Evolutionary conservation across 2,113 vertebrate genomes (phyloP).

Genomic region (Desmodus rotundus): DNA sequence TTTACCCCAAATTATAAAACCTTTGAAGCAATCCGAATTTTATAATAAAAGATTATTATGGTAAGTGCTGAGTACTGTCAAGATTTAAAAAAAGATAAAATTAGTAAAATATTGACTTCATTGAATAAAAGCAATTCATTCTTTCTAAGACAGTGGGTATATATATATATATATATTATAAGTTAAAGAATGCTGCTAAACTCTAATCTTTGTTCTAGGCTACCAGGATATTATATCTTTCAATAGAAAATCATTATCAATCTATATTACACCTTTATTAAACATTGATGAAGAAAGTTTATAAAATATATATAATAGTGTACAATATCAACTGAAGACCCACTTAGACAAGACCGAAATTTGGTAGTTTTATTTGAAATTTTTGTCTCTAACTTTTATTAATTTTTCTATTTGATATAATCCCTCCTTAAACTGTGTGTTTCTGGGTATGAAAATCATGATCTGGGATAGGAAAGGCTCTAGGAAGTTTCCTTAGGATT

Average conservation of each 20-base stretch:
- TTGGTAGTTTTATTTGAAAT: background rate
- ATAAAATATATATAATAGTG: background rate
- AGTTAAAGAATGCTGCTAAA: background rate
- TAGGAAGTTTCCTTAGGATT: background rate
- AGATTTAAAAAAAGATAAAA: background rate
- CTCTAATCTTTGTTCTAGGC: background rate
- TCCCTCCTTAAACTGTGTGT: background rate
- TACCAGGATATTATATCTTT: background rate
- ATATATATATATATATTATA: too few species aligned
- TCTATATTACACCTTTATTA: background rate
- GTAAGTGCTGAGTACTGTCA: background rate
- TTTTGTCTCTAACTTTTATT: background rate
- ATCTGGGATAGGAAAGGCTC: background rate
- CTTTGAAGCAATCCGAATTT: background rate
- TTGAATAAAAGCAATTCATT: background rate
- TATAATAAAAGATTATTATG: background rate
- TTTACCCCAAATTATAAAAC: background rate
- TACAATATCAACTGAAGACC: background rate
- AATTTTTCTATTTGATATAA: background rate
- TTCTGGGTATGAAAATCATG: slow-evolving; percentile 15
- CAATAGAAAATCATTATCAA: background rate
- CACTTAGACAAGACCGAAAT: background rate
- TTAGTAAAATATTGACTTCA: background rate
- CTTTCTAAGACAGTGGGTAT: background rate
- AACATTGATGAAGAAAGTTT: background rate